Evolutionary conservation across 2,888 invertebrate species (phyloP).

Genomic region (Hermaeophaga mercurialis): DNA sequence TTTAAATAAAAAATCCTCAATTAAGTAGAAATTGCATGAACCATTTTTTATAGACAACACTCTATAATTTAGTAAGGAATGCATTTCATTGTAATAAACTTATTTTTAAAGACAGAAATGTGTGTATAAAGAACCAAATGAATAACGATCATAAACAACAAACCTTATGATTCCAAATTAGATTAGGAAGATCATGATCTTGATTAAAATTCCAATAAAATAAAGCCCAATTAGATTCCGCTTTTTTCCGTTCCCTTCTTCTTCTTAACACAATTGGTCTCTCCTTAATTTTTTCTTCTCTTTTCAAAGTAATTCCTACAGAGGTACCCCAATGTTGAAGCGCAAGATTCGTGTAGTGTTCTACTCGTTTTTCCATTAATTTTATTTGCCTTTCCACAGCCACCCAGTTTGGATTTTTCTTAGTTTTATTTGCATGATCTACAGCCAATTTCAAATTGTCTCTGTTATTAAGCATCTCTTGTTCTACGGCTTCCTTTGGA

Average conservation of each 20-base stretch:
- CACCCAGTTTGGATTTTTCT: slow-evolving; percentile 73
- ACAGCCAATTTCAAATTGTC: slow-evolving; percentile 96
- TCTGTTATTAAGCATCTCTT: slow-evolving; percentile 75
- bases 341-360: slow-evolving; percentile 68
- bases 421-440: slow-evolving; percentile 72
- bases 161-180: slow-evolving; percentile 99
- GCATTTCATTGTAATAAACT: too few species aligned
- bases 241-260: slow-evolving; percentile 85
- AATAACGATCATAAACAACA: too few species aligned
- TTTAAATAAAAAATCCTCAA: too few species aligned
- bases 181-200: slow-evolving; percentile 93
- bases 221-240: slow-evolving; percentile 87
- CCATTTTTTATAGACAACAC: too few species aligned
- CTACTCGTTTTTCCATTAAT: slow-evolving; percentile 83
- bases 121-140: slow-evolving; percentile 30
- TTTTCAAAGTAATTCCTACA: slow-evolving; percentile 62
- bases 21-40: too few species aligned
- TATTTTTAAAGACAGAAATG: neutral
- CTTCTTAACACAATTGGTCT: slow-evolving; percentile 91
- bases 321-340: slow-evolving; percentile 75
- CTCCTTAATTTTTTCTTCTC: slow-evolving; percentile 68
- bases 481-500: slow-evolving; percentile 73
- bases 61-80: too few species aligned
- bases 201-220: slow-evolving; percentile 95
- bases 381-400: slow-evolving; percentile 74